Conservation (phyloP, 2,113 vertebrate species). For the Lethenteron reissneri region DNA sequence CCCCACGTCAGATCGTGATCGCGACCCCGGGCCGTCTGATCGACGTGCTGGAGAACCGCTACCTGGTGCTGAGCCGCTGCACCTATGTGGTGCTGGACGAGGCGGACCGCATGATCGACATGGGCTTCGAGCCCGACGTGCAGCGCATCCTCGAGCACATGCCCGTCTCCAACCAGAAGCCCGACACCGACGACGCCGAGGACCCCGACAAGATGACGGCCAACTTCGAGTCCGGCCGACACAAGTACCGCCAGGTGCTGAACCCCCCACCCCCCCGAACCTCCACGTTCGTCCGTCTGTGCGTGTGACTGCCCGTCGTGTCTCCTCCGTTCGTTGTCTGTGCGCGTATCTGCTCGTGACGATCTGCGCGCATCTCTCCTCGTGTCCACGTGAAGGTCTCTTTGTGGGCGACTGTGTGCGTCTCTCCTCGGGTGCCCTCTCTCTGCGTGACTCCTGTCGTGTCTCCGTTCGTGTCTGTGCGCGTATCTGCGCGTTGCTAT, state of each 20-base stretch:
- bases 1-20: constrained; percentile 54
- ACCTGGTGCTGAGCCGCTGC: constrained; percentile 79
- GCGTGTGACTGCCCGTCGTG: too few species aligned
- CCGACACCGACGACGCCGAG: constrained; percentile 79
- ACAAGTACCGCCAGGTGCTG: constrained; percentile 83
- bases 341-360: too few species aligned
- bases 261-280: too few species aligned
- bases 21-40: constrained; percentile 83
- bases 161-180: constrained; percentile 91
- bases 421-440: too few species aligned
- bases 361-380: too few species aligned
- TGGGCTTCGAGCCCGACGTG: constrained; percentile 92
- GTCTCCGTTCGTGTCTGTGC: too few species aligned
- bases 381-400: too few species aligned
- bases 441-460: too few species aligned
- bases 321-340: too few species aligned
- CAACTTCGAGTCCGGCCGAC: constrained; percentile 87
- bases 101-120: constrained; percentile 93
- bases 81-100: constrained; percentile 91
- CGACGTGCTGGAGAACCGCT: constrained; percentile 82
- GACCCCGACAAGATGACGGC: constrained; percentile 87
- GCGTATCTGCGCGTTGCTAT: too few species aligned
- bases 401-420: too few species aligned
- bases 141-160: constrained; percentile 96
- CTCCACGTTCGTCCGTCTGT: too few species aligned